Base-by-base conservation (phyloP, 2,888 invertebrate genomes). In the Terebella lapidaria region DNA sequence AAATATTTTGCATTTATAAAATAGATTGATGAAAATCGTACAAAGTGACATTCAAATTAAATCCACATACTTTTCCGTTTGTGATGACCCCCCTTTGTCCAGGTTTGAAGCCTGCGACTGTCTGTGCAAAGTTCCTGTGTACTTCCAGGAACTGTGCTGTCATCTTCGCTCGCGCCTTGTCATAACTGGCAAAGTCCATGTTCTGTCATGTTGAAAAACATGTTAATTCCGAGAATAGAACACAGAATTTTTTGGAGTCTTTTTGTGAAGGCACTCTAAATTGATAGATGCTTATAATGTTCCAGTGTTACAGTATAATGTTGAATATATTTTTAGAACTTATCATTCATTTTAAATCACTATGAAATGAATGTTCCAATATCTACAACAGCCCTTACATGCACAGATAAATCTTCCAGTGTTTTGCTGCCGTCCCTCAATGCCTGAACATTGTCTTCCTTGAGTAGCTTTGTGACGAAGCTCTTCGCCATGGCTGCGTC, bases 1-100 rank as follows among this genome's bases (percentile, higher is more conserved):
- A n/a, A n/a, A n/a, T n/a, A n/a, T n/a, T n/a, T n/a, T n/a, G n/a
- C n/a, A n/a, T n/a, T n/a, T n/a, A n/a, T n/a, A n/a, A n/a, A n/a
- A n/a, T n/a, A n/a, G n/a, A n/a, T n/a, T n/a, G n/a, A n/a, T n/a
- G n/a, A n/a, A n/a, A n/a, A n/a, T n/a, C n/a, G n/a, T n/a, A n/a
- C n/a, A n/a, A n/a, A n/a, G n/a, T n/a, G n/a, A n/a, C n/a, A n/a
- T n/a, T n/a, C n/a, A n/a, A n/a, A n/a, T n/a, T n/a, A n/a, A n/a
- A n/a, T n/a, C n/a, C n/a, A 22, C 2, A 3, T 25, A 95, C 84
- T 64, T 92, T 86, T 15, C 95, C 94, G 83, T 97, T 97, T 60
- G 90, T 88, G 20, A 95, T 83, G 2, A 97, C 83, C 0, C 89
- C 89, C 62, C 88, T 85, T 55, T 85, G 85, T 2, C 89, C 87